Conservation (phyloP, 2,888 invertebrate genomes). For the Dexiosoma caninum region DNA sequence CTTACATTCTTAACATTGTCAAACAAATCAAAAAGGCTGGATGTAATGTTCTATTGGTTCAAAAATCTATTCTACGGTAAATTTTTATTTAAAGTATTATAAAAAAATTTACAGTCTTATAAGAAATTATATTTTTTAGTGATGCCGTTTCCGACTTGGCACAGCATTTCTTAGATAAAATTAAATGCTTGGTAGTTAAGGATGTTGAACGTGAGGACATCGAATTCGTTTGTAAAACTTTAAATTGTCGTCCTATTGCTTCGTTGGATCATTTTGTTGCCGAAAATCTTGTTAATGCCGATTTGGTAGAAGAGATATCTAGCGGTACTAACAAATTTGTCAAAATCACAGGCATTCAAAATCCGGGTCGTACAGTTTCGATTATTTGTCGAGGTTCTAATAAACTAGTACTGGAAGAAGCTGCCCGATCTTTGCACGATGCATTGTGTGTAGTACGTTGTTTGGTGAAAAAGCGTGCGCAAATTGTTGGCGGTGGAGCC, state of each 20-base stretch:
- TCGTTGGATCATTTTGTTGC: slow-evolving; percentile 98
- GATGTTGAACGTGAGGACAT: slow-evolving; percentile 99
- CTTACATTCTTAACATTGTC: slow-evolving; percentile 98
- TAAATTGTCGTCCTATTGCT: slow-evolving; percentile 96
- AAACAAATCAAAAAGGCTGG: slow-evolving; percentile 99
- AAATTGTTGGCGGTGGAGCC: slow-evolving; percentile 97
- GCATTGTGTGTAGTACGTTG: slow-evolving; percentile 95
- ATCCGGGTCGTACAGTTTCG: slow-evolving; percentile 93
- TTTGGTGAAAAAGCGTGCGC: slow-evolving; percentile 93
- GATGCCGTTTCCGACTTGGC: slow-evolving; percentile 98
- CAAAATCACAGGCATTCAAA: slow-evolving; percentile 92
- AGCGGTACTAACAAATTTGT: slow-evolving; percentile 94
- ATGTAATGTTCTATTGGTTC: slow-evolving; percentile 97
- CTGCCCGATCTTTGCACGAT: slow-evolving; percentile 94
- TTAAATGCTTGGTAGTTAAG: slow-evolving; percentile 98
- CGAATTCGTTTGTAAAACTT: slow-evolving; percentile 96
- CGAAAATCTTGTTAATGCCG: slow-evolving; percentile 94
- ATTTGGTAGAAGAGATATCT: slow-evolving; percentile 94
- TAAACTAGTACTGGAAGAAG: slow-evolving; percentile 92
- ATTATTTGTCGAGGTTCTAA: slow-evolving; percentile 92
- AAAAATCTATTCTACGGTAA: slow-evolving; percentile 87
- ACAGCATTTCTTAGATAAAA: slow-evolving; percentile 98
- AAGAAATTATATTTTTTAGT: slow-evolving; percentile 78
- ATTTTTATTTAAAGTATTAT: slow-evolving; percentile 15
- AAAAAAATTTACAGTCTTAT: neutral